Percentiles rank a stretch among this genome's conserved stretches.
Evolutionary conservation across 2,113 vertebrate species (phyloP).

Genomic region (Anguilla rostrata): DNA sequence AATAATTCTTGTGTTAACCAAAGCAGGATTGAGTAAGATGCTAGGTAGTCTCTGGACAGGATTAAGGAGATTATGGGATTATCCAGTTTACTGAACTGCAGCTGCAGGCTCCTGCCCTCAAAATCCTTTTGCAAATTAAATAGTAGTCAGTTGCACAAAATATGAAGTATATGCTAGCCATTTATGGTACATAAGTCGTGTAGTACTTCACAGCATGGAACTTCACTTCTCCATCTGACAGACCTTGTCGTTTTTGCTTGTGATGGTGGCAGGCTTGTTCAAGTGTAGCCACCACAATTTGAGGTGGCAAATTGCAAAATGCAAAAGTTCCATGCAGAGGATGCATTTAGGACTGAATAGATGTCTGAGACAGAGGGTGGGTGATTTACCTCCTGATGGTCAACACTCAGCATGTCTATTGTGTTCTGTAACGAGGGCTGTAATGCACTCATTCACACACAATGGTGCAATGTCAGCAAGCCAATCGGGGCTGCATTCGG

Average conservation of each 20-base stretch:
- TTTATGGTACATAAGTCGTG: neutral
- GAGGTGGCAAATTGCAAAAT: neutral
- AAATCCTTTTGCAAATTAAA: neutral
- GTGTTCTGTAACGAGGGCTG: slow-evolving; percentile 1
- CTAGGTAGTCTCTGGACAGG: neutral
- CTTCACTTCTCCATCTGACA: neutral
- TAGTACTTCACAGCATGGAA: neutral
- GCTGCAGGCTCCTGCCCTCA: neutral
- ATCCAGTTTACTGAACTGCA: neutral
- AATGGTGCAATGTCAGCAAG: neutral
- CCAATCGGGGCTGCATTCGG: neutral
- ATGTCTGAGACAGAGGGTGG: neutral
- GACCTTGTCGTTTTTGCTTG: too few species aligned
- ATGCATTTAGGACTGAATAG: neutral
- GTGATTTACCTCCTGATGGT: neutral
- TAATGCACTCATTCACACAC: slow-evolving; percentile 1
- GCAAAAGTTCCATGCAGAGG: neutral
- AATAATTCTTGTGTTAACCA: neutral
- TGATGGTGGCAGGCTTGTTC: neutral
- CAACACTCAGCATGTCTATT: neutral
- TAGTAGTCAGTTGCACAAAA: neutral
- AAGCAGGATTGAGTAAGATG: neutral
- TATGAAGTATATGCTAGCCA: neutral
- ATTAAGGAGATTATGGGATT: slow-evolving; percentile 7
- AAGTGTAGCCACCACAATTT: neutral